These are phyloP conservation scores for Harlomillsia oculata DNA, from an alignment of 1,140 invertebrate species.

Conservation along the genomic window DNA sequence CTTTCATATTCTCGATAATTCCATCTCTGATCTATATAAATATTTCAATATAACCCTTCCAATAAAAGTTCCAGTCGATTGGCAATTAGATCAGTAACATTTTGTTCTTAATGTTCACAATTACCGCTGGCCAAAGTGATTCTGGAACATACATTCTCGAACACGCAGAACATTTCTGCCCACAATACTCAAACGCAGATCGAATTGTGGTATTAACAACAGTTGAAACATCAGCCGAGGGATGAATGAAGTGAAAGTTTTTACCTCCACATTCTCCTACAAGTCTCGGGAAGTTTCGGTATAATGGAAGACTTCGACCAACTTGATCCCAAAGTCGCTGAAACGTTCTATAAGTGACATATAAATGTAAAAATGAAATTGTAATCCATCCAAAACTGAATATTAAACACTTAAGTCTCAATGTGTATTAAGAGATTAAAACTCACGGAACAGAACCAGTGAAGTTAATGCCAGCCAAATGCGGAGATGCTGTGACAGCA, in stretches of 20 bases:
- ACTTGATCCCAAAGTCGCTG: slow-evolving; percentile 86
- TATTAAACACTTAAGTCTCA: not conserved
- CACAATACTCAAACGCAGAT: slow-evolving; percentile 89
- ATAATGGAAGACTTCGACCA: slow-evolving; percentile 74
- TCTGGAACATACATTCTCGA: slow-evolving; percentile 90
- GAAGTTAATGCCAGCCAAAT: slow-evolving; percentile 92
- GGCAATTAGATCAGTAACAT: not conserved
- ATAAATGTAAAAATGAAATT: slow-evolving; percentile 13
- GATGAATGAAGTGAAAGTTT: slow-evolving; percentile 96
- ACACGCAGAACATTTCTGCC: slow-evolving; percentile 98
- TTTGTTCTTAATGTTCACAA: slow-evolving; percentile 13
- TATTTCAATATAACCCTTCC: not conserved
- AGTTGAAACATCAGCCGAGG: slow-evolving; percentile 66
- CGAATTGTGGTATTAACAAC: slow-evolving; percentile 60
- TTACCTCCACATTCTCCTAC: slow-evolving; percentile 97
- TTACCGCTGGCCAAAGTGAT: slow-evolving; percentile 73
- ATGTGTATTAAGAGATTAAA: not conserved
- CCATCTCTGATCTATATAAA: slow-evolving; percentile 57
- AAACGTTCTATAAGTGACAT: slow-evolving; percentile 63
- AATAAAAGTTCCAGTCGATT: not conserved
- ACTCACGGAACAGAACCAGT: slow-evolving; percentile 78
- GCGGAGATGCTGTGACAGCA: slow-evolving; percentile 69
- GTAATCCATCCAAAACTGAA: not conserved
- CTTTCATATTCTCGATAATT: slow-evolving; percentile 52
- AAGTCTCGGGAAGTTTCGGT: slow-evolving; percentile 83